These are phyloP conservation scores for Marronus borbonicus DNA, from an alignment of 2,888 invertebrate species.

Conservation along the genomic window DNA sequence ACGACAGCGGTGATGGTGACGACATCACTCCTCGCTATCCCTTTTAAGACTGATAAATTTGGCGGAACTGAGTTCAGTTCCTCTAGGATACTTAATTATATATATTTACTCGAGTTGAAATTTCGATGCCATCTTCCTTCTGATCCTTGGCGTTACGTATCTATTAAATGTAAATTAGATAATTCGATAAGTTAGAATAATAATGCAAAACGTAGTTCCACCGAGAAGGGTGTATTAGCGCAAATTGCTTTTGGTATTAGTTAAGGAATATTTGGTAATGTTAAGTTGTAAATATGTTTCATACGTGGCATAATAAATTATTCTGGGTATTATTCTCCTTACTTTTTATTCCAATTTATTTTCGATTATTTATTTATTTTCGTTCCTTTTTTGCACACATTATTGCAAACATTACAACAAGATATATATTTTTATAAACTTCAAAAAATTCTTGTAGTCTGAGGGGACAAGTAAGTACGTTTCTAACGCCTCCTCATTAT, in stretches of 20 bases:
- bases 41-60: constrained; percentile 25
- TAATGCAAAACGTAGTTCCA: background rate
- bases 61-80: background rate
- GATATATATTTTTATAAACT: too few relatives aligned
- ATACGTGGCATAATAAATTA: too few relatives aligned
- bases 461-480: too few relatives aligned
- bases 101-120: constrained; percentile 33
- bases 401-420: too few relatives aligned
- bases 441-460: too few relatives aligned
- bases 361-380: too few relatives aligned
- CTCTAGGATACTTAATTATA: constrained; percentile 36
- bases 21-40: background rate
- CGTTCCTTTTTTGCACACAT: too few relatives aligned
- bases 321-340: too few relatives aligned
- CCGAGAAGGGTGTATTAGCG: background rate
- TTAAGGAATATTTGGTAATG: background rate
- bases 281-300: too few relatives aligned
- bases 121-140: background rate
- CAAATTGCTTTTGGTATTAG: constrained; percentile 18
- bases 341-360: too few relatives aligned
- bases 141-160: background rate
- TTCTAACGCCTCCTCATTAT: background rate
- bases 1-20: constrained; percentile 8
- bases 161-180: constrained; percentile 33
- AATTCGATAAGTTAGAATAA: constrained; percentile 12